Evolutionary conservation across 2,888 invertebrate species (phyloP).

Genomic region (Machimus atricapillus): DNA sequence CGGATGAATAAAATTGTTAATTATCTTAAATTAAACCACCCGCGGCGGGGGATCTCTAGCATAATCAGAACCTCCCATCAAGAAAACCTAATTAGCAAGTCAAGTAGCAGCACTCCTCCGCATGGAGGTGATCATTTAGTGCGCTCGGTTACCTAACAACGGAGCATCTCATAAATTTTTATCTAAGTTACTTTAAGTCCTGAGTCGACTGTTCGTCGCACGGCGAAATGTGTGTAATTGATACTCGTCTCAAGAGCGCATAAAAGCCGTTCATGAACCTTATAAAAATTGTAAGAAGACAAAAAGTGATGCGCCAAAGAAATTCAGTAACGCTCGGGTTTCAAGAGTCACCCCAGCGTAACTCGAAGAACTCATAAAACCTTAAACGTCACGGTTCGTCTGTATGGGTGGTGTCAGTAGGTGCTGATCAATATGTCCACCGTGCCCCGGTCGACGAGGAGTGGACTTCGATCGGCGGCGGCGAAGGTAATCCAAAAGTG

Average conservation of each 20-base stretch:
- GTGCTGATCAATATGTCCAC: neutral
- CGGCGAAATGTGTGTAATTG: slow-evolving; percentile 5
- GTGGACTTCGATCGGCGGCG: neutral
- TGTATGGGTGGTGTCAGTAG: neutral
- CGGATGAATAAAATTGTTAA: neutral
- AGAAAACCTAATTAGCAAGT: slow-evolving; percentile 31
- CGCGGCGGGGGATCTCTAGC: neutral
- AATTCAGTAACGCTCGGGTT: slow-evolving; percentile 20
- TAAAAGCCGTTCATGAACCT: slow-evolving; percentile 25
- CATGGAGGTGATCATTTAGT: neutral
- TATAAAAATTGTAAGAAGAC: neutral
- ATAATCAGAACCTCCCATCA: neutral
- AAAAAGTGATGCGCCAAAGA: neutral
- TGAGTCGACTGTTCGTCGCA: neutral
- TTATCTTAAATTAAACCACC: neutral
- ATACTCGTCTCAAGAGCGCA: neutral
- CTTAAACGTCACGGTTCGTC: neutral
- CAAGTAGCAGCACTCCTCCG: neutral
- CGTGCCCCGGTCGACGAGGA: neutral
- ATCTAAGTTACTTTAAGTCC: neutral
- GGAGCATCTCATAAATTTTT: neutral
- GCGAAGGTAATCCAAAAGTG: slow-evolving; percentile 19
- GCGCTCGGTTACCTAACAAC: neutral
- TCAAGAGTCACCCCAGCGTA: slow-evolving; percentile 36
- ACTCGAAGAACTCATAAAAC: slow-evolving; percentile 32